Evolutionary conservation across 2,888 invertebrate species (phyloP), one percentile per base, ranked within the genome.

Genomic region (Ormia ochracea): DNA sequence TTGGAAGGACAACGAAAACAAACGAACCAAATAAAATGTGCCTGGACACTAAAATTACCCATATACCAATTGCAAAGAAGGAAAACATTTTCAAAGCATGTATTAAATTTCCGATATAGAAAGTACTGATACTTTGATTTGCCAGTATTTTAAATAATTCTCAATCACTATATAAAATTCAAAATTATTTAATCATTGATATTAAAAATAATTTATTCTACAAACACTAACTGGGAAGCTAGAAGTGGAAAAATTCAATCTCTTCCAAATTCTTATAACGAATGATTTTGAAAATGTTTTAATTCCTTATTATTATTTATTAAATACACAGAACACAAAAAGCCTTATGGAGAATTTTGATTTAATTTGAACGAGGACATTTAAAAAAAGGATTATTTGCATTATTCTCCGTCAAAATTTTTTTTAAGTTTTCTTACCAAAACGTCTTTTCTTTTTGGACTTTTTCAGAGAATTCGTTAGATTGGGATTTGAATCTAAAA

Each of bases 381-480:
- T 66, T 58, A 54, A 26, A n/a, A n/a, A n/a, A n/a, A 52, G 38
- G 72, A 45, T 56, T 45, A 33, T 31, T 26, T 41, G 23, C n/a
- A 48, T 48, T 36, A 72, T 78, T 73, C 56, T 36, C 61, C 38
- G 54, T 14, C 10, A 26, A n/a, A n/a, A 14, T 12, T 80, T 72
- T 66, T 26, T 61, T 43, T 41, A 61, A 72, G 73, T 66, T 61
- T 75, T 83, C 90, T 90, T 90, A 90, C 90, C 90, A 86, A 90
- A 89, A 87, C 88, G 87, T 85, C 88, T 86, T 87, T 87, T 89
- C 87, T 89, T 90, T 86, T 89, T 88, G 78, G 86, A 85, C 87
- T 89, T 90, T 87, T 88, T 89, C 83, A 89, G 86, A 85, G 89
- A 87, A 85, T 88, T 89, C 88, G 88, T 89, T 87, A 88, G 84